Conservation (phyloP, 2,113 vertebrate species). For the Microtus montanus region DNA sequence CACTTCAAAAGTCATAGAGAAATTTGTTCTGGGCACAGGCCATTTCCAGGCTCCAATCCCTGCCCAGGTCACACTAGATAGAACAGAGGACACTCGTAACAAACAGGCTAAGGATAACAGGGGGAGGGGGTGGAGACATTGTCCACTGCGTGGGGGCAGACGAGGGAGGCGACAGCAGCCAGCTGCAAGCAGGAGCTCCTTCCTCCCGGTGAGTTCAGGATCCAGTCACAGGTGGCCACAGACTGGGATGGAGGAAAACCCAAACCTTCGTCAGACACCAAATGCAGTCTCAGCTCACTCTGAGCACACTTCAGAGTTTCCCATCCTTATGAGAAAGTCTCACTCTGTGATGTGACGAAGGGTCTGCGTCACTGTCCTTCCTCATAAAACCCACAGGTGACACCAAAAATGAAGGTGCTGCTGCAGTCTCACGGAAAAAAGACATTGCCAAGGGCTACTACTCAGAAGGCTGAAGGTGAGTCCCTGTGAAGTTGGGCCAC, state of each 20-base stretch:
- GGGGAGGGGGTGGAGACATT: no score
- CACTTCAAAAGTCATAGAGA: accelerated
- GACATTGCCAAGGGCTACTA: accelerated
- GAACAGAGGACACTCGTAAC: accelerated
- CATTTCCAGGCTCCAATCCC: background rate
- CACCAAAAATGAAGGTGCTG: no score
- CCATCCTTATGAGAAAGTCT: background rate
- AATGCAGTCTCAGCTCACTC: accelerated
- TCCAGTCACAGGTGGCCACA: background rate
- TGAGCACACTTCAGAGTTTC: background rate
- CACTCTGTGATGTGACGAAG: accelerated
- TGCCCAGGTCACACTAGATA: background rate
- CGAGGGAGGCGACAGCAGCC: no score
- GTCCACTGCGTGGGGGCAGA: no score
- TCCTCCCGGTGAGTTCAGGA: background rate
- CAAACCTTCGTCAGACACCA: accelerated
- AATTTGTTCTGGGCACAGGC: background rate
- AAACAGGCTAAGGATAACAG: background rate
- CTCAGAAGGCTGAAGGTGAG: background rate
- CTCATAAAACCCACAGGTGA: background rate
- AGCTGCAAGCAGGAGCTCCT: background rate
- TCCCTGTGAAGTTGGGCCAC: background rate
- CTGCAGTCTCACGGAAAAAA: background rate
- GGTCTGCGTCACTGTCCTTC: accelerated
- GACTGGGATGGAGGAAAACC: background rate